These are phyloP conservation scores for Incurvaria masculella DNA, from an alignment of 2,888 invertebrate genomes.

Conservation along the genomic window DNA sequence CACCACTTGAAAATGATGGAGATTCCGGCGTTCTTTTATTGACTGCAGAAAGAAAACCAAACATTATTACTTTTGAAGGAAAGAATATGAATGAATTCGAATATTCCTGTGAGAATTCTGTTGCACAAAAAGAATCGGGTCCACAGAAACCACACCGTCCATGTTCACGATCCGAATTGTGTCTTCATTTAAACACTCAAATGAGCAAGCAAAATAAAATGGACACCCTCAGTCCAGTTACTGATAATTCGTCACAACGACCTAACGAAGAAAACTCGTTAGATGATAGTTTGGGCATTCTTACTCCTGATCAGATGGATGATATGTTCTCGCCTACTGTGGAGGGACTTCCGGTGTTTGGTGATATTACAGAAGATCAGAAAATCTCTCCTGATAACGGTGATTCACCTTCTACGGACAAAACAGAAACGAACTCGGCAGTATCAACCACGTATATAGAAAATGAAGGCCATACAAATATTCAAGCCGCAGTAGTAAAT, in stretches of 20 bases:
- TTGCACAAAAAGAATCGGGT: slow-evolving; percentile 23
- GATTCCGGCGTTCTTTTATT: slow-evolving; percentile 7
- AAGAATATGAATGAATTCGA: slow-evolving; percentile 49
- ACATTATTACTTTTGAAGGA: slow-evolving; percentile 44
- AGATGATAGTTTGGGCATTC: slow-evolving; percentile 82
- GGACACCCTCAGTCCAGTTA: slow-evolving; percentile 22
- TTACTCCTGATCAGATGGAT: slow-evolving; percentile 89
- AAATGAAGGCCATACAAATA: slow-evolving; percentile 22
- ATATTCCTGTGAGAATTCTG: slow-evolving; percentile 44
- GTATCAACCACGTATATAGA: slow-evolving; percentile 42
- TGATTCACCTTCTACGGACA: slow-evolving; percentile 56
- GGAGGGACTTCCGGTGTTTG: slow-evolving; percentile 57
- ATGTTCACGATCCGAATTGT: slow-evolving; percentile 47
- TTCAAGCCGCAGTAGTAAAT: neutral
- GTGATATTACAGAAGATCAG: slow-evolving; percentile 35
- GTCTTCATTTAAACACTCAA: slow-evolving; percentile 28
- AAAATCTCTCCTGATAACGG: slow-evolving; percentile 49
- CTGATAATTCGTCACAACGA: slow-evolving; percentile 43
- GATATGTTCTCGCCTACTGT: slow-evolving; percentile 65
- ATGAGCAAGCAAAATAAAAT: neutral
- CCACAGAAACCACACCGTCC: slow-evolving; percentile 36
- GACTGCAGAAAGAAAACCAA: slow-evolving; percentile 39
- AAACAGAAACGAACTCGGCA: slow-evolving; percentile 52
- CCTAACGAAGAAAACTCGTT: slow-evolving; percentile 75
- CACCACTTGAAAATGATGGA: neutral